Base-by-base conservation (phyloP, 2,113 vertebrate genomes). In the Paratilapia polleni region DNA sequence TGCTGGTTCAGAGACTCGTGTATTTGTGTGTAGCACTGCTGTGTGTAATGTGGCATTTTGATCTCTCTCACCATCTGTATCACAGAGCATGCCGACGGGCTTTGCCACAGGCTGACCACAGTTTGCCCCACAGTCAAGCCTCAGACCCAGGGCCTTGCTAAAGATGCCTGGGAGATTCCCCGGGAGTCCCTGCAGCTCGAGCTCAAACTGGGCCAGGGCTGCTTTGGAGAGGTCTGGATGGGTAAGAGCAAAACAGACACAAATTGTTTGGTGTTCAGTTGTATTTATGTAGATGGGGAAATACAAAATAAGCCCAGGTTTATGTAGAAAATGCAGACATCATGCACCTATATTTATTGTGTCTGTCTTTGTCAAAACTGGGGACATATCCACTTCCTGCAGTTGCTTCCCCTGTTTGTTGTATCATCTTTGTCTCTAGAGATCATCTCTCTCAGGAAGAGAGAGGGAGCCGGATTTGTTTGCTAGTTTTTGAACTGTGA, bases 191-290 rank as follows among this genome's bases (percentile, higher is more conserved):
- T 99, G 81, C 96, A 98, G 61, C 95, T 99, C 93, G 98, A 99
- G 92, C 96, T 99, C 88, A 99, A 99, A 92, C 93, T 99, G 93
- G 98, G 98, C 85, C 98, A 99, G 95, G 98, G 98, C 92, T 99
- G 98, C 93, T 99, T 99, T 68, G 98, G 98, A 92, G 98, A 99
- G 94, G 98, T 99, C 12, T 99, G 98, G 98, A 99, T 99, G 97
- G 98, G 98, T 99, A 26, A 78, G 59, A 31, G 34, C 0, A 14
- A 19, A 17, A 57, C 58, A 78, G 22, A 11, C 26, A 61, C 13
- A 54, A 12, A 64, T 52, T 82, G 57, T 78, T 84, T 77, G 47
- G 38, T 58, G 20, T 75, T 79, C 73, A 58, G n/a, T 43, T 6
- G 12, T 41, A 34, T 58, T 57, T 13, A 57, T 49, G 41, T 24